Base-by-base conservation (phyloP, 2,888 invertebrate species). In the Hemistola chrysoprasaria region DNA sequence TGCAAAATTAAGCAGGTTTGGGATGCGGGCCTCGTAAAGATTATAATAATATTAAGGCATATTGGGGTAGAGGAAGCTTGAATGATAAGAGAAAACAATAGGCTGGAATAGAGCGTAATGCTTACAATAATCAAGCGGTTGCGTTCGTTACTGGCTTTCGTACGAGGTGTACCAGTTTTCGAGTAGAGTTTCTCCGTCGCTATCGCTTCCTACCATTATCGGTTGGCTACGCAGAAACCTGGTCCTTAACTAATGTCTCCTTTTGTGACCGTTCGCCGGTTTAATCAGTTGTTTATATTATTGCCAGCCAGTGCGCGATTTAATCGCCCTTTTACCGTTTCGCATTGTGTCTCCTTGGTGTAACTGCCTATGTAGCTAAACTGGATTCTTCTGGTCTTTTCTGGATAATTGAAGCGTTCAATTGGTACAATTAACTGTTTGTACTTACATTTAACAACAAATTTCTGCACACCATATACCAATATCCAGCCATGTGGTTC, bases 271-370 rank as follows among this genome's bases (percentile, higher is more conserved):
- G 69, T 64, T 47, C 44, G 61, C 71, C 75, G 68, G 72, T 77
- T 78, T 83, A 84, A 86, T 86, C 84, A 80, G 83, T 85, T 84
- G 84, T 82, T 84, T 86, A 86, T 85, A 84, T 84, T 86, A 86
- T 85, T 86, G 76, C 77, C 65, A 59, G 67, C 69, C 77, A 77
- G 68, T 70, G 69, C 53, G 71, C 78, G 85, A 87, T 87, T 76
- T 84, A 78, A 86, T 84, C 83, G 72, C 74, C 66, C 54, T 60
- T 80, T 82, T 82, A 86, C 85, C 79, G 85, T 86, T 86, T 65
- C 75, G 75, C 78, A 79, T 82, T 85, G 81, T 85, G 73, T 44
- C 34, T 44, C 29, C 24, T 38, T 22, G 29, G 25, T 28, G 20
- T 29, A 22, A n/a, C 8, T 42, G 28, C 10, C 22, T 28, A 16